Evolutionary conservation across 2,888 invertebrate species (phyloP).

Genomic region (Epinotia demarniana): DNA sequence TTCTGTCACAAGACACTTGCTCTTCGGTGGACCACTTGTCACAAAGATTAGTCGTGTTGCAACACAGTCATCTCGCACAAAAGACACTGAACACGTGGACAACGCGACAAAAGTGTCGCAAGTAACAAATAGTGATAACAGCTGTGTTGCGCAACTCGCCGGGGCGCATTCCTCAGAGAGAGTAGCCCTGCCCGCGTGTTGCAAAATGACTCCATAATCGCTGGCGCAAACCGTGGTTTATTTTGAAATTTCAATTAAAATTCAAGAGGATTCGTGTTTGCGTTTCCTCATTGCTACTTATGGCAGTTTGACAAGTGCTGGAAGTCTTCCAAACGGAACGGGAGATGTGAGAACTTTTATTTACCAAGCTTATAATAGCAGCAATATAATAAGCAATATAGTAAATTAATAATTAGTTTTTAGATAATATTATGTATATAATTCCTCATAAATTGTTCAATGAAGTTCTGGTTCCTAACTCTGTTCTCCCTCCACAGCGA

Average conservation of each 20-base stretch:
- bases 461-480: conserved; percentile 2
- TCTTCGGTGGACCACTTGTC: conserved; percentile 25
- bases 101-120: conserved; percentile 49
- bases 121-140: conserved; percentile 54
- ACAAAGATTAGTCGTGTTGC: conserved; percentile 30
- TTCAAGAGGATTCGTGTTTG: conserved; percentile 66
- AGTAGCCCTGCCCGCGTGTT: conserved; percentile 70
- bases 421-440: background rate
- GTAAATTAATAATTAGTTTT: background rate
- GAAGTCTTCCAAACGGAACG: conserved; percentile 7
- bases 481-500: conserved; percentile 80
- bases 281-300: conserved; percentile 59
- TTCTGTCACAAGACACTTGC: conserved; percentile 1
- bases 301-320: conserved; percentile 56
- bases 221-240: conserved; percentile 67
- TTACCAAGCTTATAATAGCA: background rate
- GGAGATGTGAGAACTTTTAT: background rate
- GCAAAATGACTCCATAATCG: conserved; percentile 67
- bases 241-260: conserved; percentile 77
- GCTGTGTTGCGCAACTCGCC: conserved; percentile 54
- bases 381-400: too few relatives aligned
- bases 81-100: conserved; percentile 53
- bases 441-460: background rate
- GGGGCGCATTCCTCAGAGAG: conserved; percentile 72
- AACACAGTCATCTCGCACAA: conserved; percentile 45